Evolutionary conservation across 2,113 vertebrate genomes (phyloP), one percentile per base, ranked within the genome.

Genomic region (Apus apus): DNA sequence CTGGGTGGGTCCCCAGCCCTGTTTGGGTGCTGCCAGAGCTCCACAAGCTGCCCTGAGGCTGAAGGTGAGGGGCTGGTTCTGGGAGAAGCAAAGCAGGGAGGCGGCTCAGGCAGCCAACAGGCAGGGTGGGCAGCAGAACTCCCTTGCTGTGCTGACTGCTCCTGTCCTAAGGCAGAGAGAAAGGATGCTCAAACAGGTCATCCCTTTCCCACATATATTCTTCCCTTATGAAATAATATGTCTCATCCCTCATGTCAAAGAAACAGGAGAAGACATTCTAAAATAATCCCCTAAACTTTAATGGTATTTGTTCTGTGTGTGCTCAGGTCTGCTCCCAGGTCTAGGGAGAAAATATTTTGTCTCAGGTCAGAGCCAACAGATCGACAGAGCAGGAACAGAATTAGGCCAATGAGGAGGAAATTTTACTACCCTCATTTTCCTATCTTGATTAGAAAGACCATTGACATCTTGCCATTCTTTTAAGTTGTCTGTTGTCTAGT

Each of bases 71-170:
- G 45, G 32, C 25, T 58, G 58, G 4, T 2, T 62, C 80, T 70
- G 45, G 60, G 72, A 54, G 30, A 57, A 22, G 13, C 32, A 57
- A 65, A 76, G 11, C 15, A 68, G 26, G 30, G n/a, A 64, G 21
- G 22, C 1, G 1, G 48, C 34, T 76, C 23, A 51, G 32, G 22
- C 32, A 60, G 18, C 5, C 0, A 0, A 1, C 6, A 43, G 19
- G 9, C 18, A 64, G 10, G 36, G 38, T 26, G 13, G 6, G 18
- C 38, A 53, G 34, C 36, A 87, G 22, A 71, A 7, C 11, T 67
- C 25, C 11, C 12, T 16, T 61, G 38, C 9, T 38, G 15, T 3
- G 0, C 16, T 34, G 1, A 13, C 54, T 51, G 11, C 34, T 54
- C 11, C 76, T 29, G 17, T 29, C 21, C 8, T 45, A 54, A 43